A percentile compares a stretch with the other conserved stretches of the same genome.
phyloP scores from a whole-genome alignment of 1,140 invertebrate species.

The Heliconius hewitsoni region DNA sequence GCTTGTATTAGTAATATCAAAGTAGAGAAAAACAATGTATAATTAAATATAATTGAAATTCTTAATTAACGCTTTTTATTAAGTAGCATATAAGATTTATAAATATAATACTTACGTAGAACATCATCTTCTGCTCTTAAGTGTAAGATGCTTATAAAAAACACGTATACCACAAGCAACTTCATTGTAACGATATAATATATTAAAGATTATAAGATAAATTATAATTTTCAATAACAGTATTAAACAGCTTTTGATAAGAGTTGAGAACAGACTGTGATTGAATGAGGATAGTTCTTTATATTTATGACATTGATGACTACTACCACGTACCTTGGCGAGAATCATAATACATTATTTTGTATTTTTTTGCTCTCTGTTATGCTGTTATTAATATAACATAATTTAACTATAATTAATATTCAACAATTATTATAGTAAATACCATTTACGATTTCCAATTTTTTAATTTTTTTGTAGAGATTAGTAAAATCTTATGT shows the following conservation, averaged over 20 bases:
- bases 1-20: neutral
- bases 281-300: conserved; percentile 33
- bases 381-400: neutral
- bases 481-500: too few species aligned
- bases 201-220: conserved; percentile 13
- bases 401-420: neutral
- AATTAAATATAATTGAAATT: neutral
- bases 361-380: neutral
- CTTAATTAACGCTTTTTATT: neutral
- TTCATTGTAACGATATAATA: conserved; percentile 42
- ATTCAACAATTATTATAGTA: too few species aligned
- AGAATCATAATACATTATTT: conserved; percentile 1
- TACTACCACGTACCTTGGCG: conserved; percentile 31
- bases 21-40: neutral
- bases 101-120: conserved; percentile 53
- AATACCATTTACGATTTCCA: too few species aligned
- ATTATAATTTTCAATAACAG: conserved; percentile 13
- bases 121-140: conserved; percentile 43
- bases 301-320: conserved; percentile 53
- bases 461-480: too few species aligned
- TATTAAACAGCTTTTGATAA: conserved; percentile 40
- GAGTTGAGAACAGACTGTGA: conserved; percentile 54
- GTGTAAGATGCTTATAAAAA: conserved; percentile 32
- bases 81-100: neutral
- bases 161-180: conserved; percentile 41